A percentile compares a stretch with the other conserved stretches of the same genome.
These are phyloP conservation scores for Scaptomyza cyrtandrae DNA, from an alignment of 2,888 invertebrate genomes.

Conservation along the genomic window DNA sequence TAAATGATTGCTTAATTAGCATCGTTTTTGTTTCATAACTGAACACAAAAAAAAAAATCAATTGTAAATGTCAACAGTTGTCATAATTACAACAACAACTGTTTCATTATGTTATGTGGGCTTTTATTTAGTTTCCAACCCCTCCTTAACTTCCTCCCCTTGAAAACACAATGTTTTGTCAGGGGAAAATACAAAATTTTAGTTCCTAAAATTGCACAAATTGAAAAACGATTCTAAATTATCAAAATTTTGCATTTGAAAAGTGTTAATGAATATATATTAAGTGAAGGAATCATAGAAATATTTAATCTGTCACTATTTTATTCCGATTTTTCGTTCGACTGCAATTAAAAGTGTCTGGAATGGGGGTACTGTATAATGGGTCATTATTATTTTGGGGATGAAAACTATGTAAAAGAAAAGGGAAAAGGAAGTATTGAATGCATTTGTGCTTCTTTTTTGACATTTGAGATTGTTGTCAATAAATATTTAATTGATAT, in stretches of 20 bases:
- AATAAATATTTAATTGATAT: constrained; percentile 70
- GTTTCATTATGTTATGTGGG: constrained; percentile 34
- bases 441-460: constrained; percentile 30
- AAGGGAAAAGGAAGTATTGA: constrained; percentile 32
- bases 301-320: neutral
- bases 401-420: neutral
- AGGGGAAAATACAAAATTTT: constrained; percentile 4
- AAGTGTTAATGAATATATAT: neutral
- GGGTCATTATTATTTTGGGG: constrained; percentile 2
- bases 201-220: neutral
- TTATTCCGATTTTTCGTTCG: neutral
- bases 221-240: neutral
- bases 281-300: neutral
- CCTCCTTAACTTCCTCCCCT: neutral
- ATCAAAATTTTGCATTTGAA: neutral
- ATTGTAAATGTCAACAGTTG: constrained; percentile 74
- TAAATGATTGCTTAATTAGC: constrained; percentile 68
- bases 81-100: constrained; percentile 59
- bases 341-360: neutral
- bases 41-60: constrained; percentile 30
- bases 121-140: constrained; percentile 22
- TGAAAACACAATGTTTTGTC: too few species aligned
- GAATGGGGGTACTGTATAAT: neutral
- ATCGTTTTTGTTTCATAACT: constrained; percentile 52
- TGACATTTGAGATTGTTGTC: constrained; percentile 37